Base-by-base conservation (phyloP, 2,797 vertebrate genomes). In the Phrynocephalus vlangalii region DNA sequence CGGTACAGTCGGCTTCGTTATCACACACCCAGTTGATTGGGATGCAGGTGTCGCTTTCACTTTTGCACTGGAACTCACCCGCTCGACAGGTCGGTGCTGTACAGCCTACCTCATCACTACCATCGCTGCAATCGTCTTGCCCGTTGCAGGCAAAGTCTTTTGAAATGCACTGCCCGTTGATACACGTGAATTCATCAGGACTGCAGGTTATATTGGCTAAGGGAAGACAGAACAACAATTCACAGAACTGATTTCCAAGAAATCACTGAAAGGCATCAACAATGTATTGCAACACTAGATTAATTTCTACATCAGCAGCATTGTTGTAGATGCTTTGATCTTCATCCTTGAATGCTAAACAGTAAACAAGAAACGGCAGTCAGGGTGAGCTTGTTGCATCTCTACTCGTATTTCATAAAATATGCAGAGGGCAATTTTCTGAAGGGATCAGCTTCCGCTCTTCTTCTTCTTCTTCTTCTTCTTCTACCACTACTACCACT, bases 11-110 rank as follows among this genome's bases (percentile, higher is more conserved):
- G 0, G 98, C 97, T 5, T 99, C 98, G 0, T 98, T 96, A 0
- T 99, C 99, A 6, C 99, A 99, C n/a, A 99, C 97, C 99, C 99
- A 99, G 95, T 94, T 98, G 84, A 96, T 88, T 0, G 99, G 98
- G 90, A 99, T 99, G 86, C 99, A 99, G 2, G 97, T 97, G 0
- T 97, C 63, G 86, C 97, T 99, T 81, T 97, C 79, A 88, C 97
- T 99, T 82, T 97, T 98, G 83, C 99, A 99, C 91, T 97, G 98
- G 96, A 99, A 99, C 94, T 99, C 98, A 1, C 96, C 97, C 84
- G 97, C 95, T 0, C 97, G 96, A 1, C 99, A 99, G 70, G 98
- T 99, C 0, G 98, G 97, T 0, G 98, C 98, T 0, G 95, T 91
- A 3, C 99, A 99, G 83, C 96, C 98, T 33, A 97, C 87, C 93